Conservation (phyloP, 2,113 vertebrate species). For the Sylvia atricapilla region DNA sequence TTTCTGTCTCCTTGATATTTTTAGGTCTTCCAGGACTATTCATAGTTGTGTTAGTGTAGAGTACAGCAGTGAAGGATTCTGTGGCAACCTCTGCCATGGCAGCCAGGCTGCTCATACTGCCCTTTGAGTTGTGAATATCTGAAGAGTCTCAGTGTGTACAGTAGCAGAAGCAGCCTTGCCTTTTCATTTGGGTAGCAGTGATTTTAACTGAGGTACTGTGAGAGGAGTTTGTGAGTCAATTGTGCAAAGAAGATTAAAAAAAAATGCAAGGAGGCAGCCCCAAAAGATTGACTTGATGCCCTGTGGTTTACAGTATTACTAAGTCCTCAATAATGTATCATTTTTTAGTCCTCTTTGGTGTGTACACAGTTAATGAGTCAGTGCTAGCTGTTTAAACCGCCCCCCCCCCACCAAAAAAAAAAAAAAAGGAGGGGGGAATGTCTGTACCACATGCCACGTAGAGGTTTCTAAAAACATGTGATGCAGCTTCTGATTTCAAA, state of each 20-base stretch:
- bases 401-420: no score
- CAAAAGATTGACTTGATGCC: not conserved
- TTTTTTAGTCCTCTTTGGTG: not conserved
- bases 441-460: not conserved
- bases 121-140: not conserved
- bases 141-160: not conserved
- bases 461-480: not conserved
- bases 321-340: accelerated
- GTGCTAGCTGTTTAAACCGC: not conserved
- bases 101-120: not conserved
- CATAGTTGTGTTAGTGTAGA: not conserved
- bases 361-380: not conserved
- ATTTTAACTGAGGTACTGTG: accelerated
- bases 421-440: not conserved
- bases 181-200: not conserved
- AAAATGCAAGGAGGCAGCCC: not conserved
- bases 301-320: not conserved
- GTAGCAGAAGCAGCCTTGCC: not conserved
- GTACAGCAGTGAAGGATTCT: not conserved
- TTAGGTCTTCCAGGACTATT: not conserved
- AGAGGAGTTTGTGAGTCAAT: not conserved
- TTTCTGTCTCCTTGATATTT: not conserved
- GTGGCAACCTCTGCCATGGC: not conserved
- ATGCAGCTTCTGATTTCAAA: not conserved
- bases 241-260: not conserved